Evolutionary conservation across 1,140 invertebrate genomes (phyloP), one percentile per base, ranked within the genome.

Genomic region (Goniozus legneri): DNA sequence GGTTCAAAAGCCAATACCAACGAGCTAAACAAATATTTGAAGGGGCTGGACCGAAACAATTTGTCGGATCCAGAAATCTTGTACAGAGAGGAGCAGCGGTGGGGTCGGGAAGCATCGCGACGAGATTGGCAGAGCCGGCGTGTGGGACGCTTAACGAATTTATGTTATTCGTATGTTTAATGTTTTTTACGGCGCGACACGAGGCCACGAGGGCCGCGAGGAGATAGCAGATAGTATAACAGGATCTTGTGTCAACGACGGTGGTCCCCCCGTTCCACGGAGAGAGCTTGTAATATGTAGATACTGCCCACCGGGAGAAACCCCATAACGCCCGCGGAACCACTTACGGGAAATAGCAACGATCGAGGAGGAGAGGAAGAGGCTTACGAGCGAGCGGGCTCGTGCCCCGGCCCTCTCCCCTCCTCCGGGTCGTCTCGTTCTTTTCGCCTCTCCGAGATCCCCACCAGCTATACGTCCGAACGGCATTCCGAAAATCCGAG

Each of bases 221-320:
- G 52, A 63, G 62, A 64, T 63, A 63, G 58, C 58, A 56, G 56
- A 57, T 60, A 54, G 56, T 55, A 65, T 65, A 66, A 66, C 60
- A 65, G 62, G 62, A 66, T 66, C 64, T 61, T 59, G 60, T 65
- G 62, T 66, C 62, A 63, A 63, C 54, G 57, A 55, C 50, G 64
- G 64, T 66, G 64, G 64, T 66, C 64, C 38, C n/a, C 50, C 55
- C 50, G 52, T 44, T 55, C 55, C 60, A 57, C 60, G 58, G n/a
- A n/a, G n/a, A n/a, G n/a, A 61, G 58, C 47, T 55, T 58, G 58
- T 60, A 60, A 62, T 58, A 60, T 62, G 60, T 54, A 64, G 62
- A 64, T 64, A 62, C 59, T 57, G 55, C 52, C 55, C 55, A 52
- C 55, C 55, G 50, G 40, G 58, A 48, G 55, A 58, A 62, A 62